Evolutionary conservation across 2,797 vertebrate genomes (phyloP).

Genomic region (Phoeniculus purpureus): DNA sequence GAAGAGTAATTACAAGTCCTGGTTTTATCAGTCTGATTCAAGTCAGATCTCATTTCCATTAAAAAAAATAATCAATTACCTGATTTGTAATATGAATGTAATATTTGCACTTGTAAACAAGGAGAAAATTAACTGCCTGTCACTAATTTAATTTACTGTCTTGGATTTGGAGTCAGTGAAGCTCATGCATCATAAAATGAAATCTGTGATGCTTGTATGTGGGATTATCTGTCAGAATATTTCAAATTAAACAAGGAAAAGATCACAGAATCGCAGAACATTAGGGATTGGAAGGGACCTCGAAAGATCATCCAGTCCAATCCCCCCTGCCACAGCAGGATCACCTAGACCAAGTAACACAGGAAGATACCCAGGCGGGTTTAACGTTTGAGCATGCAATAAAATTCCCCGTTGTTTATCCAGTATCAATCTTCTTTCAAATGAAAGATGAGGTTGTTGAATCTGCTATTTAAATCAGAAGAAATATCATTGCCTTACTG

Average conservation of each 20-base stretch:
- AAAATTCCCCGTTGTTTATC: background rate
- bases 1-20: constrained; percentile 17
- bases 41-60: constrained; percentile 26
- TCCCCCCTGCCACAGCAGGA: too few species aligned
- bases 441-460: background rate
- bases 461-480: background rate
- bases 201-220: background rate
- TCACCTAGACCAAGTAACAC: too few species aligned
- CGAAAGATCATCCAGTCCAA: too few species aligned
- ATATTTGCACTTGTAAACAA: background rate
- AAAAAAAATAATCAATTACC: background rate
- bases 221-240: background rate
- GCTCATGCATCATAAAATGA: background rate
- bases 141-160: background rate
- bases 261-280: background rate
- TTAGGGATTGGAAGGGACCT: too few species aligned
- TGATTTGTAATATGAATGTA: constrained; percentile 7
- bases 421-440: background rate
- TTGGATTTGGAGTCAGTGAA: background rate
- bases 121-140: background rate
- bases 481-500: background rate
- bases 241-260: background rate
- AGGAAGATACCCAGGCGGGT: too few species aligned
- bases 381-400: background rate
- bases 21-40: constrained; percentile 1